A percentile compares a stretch with the other conserved stretches of the same genome.
Evolutionary conservation across 2,113 vertebrate species (phyloP).

Genomic region (Pterocles orientalis): DNA sequence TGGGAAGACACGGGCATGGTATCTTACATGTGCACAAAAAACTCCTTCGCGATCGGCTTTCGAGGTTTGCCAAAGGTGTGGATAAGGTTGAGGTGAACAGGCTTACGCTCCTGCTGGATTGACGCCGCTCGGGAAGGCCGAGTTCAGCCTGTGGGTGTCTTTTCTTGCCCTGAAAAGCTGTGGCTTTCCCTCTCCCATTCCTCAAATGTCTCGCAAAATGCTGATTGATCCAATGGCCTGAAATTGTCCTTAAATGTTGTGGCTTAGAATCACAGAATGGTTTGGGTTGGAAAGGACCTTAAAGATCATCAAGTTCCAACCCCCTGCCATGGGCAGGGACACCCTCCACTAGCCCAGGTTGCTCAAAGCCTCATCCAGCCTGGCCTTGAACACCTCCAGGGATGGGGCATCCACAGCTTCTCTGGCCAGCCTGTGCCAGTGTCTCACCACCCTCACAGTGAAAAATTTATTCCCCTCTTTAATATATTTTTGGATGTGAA

Average conservation of each 20-base stretch:
- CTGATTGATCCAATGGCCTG: background rate
- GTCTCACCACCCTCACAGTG: too few relatives aligned
- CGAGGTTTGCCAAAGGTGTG: background rate
- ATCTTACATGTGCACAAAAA: rapidly evolving
- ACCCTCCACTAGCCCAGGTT: too few relatives aligned
- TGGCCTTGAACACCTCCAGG: too few relatives aligned
- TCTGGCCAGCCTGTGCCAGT: too few relatives aligned
- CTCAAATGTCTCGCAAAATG: background rate
- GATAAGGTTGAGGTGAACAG: rapidly evolving
- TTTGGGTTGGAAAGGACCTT: too few relatives aligned
- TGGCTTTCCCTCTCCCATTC: background rate
- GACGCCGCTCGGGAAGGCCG: rapidly evolving
- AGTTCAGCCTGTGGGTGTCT: rapidly evolving
- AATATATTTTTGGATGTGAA: rapidly evolving
- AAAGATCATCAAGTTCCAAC: too few relatives aligned
- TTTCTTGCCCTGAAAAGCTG: too few relatives aligned
- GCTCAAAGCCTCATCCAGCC: too few relatives aligned
- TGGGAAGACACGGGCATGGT: rapidly evolving
- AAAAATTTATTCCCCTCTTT: background rate
- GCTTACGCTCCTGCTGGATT: background rate
- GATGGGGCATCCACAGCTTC: too few relatives aligned
- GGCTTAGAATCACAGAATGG: too few relatives aligned
- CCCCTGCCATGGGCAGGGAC: too few relatives aligned
- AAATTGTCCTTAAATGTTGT: background rate
- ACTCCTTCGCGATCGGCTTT: rapidly evolving